phyloP scores from a whole-genome alignment of 1,140 invertebrate species.

The Zaprionus kolodkinae region DNA sequence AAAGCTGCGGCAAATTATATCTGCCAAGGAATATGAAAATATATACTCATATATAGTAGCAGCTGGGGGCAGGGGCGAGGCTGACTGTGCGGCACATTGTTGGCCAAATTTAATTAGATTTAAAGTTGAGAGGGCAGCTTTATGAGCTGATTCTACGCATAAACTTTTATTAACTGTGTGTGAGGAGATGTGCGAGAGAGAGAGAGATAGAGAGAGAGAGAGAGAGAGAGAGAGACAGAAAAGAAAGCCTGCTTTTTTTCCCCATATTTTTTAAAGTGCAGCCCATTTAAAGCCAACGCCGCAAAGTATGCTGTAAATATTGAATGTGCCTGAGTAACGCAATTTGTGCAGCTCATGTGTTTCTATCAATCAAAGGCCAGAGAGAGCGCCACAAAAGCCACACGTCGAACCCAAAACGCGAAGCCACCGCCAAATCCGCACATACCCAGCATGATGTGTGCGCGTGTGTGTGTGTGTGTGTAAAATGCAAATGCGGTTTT shows the following conservation, averaged over 20 bases:
- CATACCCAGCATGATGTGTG: background rate
- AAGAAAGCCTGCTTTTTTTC: no score
- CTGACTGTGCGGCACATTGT: slow-evolving; percentile 33
- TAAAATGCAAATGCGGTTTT: slow-evolving; percentile 73
- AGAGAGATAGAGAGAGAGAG: background rate
- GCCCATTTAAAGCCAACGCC: background rate
- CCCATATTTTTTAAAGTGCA: slow-evolving; percentile 49
- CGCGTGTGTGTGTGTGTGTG: background rate
- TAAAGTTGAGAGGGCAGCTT: slow-evolving; percentile 73
- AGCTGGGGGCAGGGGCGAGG: background rate
- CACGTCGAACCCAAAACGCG: slow-evolving; percentile 9
- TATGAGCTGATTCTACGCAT: slow-evolving; percentile 70
- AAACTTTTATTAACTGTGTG: slow-evolving; percentile 77
- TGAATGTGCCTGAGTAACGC: slow-evolving; percentile 31
- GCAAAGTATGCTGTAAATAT: slow-evolving; percentile 28
- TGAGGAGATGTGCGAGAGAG: background rate
- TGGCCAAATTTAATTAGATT: slow-evolving; percentile 75
- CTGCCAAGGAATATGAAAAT: slow-evolving; percentile 59
- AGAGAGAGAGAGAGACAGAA: background rate
- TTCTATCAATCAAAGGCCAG: slow-evolving; percentile 68
- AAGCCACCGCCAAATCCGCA: slow-evolving; percentile 21
- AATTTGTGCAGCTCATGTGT: slow-evolving; percentile 66
- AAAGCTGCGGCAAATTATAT: slow-evolving; percentile 67
- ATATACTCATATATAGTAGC: slow-evolving; percentile 29
- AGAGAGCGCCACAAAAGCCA: slow-evolving; percentile 61